Evolutionary conservation across 2,888 invertebrate species (phyloP).

Genomic region (Drosophila crucigera): DNA sequence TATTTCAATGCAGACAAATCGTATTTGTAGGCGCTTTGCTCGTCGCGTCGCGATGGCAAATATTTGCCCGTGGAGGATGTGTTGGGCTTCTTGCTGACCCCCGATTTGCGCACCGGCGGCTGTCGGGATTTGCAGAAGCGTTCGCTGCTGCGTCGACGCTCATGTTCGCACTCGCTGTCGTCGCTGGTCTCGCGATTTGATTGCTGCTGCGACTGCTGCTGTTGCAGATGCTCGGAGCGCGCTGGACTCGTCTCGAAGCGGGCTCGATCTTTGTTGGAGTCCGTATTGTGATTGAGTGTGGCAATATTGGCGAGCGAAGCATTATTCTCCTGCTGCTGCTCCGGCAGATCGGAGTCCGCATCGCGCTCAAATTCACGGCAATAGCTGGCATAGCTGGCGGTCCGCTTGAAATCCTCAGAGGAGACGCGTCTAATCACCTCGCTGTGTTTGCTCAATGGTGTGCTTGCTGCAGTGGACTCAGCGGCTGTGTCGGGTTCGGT

Average conservation of each 20-base stretch:
- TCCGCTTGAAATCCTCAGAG: slow-evolving; percentile 83
- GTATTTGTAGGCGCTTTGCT: slow-evolving; percentile 85
- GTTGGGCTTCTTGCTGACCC: slow-evolving; percentile 82
- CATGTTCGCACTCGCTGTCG: slow-evolving; percentile 88
- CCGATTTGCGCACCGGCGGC: slow-evolving; percentile 86
- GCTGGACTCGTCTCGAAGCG: slow-evolving; percentile 85
- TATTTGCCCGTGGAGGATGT: slow-evolving; percentile 65
- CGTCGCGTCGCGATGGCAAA: slow-evolving; percentile 78
- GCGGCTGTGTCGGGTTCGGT: slow-evolving; percentile 85
- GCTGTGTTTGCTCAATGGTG: slow-evolving; percentile 16
- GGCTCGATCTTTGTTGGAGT: slow-evolving; percentile 74
- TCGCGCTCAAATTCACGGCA: slow-evolving; percentile 75
- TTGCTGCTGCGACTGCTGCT: slow-evolving; percentile 2
- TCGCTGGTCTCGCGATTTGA: slow-evolving; percentile 84
- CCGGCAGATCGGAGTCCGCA: slow-evolving; percentile 34
- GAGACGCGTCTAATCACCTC: slow-evolving; percentile 83
- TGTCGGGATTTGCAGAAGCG: slow-evolving; percentile 88
- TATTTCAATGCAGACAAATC: slow-evolving; percentile 84
- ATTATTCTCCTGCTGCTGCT: slow-evolving; percentile 75
- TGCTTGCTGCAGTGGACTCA: neutral
- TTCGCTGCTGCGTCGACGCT: slow-evolving; percentile 88
- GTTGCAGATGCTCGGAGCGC: slow-evolving; percentile 73
- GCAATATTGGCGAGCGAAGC: slow-evolving; percentile 76
- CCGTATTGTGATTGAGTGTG: slow-evolving; percentile 38
- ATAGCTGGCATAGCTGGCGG: slow-evolving; percentile 78